Base-by-base conservation (phyloP, 2,797 vertebrate genomes). In the Oryzias dopingdopingensis region DNA sequence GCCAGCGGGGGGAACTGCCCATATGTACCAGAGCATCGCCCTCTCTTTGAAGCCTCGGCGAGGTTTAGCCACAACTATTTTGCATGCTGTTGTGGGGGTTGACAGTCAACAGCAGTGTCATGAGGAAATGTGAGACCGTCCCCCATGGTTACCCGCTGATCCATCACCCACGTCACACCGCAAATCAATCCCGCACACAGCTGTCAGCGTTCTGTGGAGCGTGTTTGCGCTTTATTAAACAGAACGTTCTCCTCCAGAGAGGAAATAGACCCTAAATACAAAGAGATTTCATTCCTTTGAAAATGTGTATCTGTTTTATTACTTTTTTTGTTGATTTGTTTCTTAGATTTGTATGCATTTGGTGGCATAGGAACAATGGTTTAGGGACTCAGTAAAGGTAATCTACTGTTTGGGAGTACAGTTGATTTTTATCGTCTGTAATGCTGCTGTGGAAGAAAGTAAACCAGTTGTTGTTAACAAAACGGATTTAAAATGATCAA, bases 41-140 rank as follows among this genome's bases (percentile, higher is more conserved):
- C 43, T 75, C 69, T 78, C 80, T 87, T 84, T 86, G 80, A 86
- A 81, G 79, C 74, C 65, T 61, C 65, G 6, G 42, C 57, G 46
- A 59, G 72, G 65, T 77, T 75, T 81, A 53, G 64, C 62, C 67
- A 61, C 70, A 65, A 59, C 72, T 74, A 54, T 70, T 78, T 72
- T 77, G 71, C 73, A 78, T 70, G 74, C 67, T 14, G 53, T 62
- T 59, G 74, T 61, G 47, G 61, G 70, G 60, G 32, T 5, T 60
- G 67, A 65, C 70, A 84, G 65, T 79, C 67, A 52, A 61, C 65
- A 17, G 42, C 59, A 48, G 58, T 40, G 48, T 57, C 59, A 23
- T 14, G 24, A 59, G 46, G 56, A 55, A 29, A 46, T 15, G 44
- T 37, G 42, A 26, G 26, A 55, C 49, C 37, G 45, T 20, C 59